A percentile compares a stretch with the other conserved stretches of the same genome.
Evolutionary conservation across 2,797 vertebrate genomes (phyloP).

Genomic region (Leuciscus waleckii): DNA sequence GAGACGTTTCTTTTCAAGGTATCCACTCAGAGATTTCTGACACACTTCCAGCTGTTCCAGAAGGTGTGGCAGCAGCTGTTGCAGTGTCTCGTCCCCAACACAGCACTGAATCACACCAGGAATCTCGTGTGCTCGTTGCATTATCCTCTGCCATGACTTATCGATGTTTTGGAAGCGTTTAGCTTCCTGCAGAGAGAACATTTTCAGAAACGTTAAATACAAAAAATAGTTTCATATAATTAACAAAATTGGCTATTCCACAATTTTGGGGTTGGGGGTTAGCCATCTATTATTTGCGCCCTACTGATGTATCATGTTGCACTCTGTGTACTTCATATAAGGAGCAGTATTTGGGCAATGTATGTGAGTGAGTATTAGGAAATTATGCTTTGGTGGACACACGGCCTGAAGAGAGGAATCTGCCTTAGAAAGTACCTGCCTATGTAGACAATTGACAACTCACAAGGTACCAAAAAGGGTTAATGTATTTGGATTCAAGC

Average conservation of each 20-base stretch:
- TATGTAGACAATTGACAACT: background rate
- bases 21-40: slow-evolving; percentile 88
- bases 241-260: background rate
- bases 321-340: background rate
- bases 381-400: background rate
- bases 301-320: background rate
- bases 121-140: slow-evolving; percentile 85
- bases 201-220: background rate
- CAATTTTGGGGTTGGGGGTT: background rate
- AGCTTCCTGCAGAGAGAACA: slow-evolving; percentile 75
- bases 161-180: slow-evolving; percentile 88
- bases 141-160: slow-evolving; percentile 88
- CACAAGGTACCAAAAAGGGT: background rate
- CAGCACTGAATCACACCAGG: slow-evolving; percentile 84
- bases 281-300: background rate
- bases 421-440: background rate
- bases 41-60: slow-evolving; percentile 84
- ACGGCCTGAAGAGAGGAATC: background rate
- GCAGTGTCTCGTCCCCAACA: slow-evolving; percentile 84
- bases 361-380: background rate
- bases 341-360: background rate
- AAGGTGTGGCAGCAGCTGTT: slow-evolving; percentile 78
- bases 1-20: slow-evolving; percentile 86
- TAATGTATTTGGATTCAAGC: background rate
- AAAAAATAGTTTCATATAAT: background rate